Evolutionary conservation across 1,140 invertebrate genomes (phyloP).

Genomic region (Metopolophium dirhodum): DNA sequence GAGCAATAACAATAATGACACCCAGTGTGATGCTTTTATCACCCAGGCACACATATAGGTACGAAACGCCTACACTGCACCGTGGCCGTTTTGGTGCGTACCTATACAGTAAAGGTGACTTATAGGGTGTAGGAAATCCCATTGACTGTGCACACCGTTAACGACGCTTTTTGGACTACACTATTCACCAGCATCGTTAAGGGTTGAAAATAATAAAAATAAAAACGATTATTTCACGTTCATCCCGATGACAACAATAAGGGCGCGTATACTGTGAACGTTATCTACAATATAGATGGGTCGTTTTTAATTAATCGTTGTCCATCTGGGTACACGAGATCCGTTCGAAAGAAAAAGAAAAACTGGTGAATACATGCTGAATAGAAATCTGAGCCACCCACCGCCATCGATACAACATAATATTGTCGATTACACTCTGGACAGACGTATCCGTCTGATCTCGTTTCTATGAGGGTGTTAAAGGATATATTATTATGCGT

Average conservation of each 20-base stretch:
- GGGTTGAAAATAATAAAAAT: not conserved
- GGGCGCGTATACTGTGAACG: not conserved
- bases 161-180: not conserved
- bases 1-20: not conserved
- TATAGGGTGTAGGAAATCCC: not conserved
- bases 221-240: constrained; percentile 16
- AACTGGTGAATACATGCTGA: not conserved
- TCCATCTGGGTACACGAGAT: not conserved
- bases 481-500: not conserved
- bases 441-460: not conserved
- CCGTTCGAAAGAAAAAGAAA: not conserved
- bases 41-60: not conserved
- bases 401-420: not conserved
- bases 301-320: constrained; percentile 2
- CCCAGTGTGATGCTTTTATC: not conserved
- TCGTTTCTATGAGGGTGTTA: not conserved
- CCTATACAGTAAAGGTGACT: not conserved
- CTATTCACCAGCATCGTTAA: not conserved
- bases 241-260: not conserved
- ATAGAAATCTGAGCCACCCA: not conserved
- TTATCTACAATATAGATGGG: not conserved
- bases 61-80: not conserved
- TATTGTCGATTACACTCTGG: not conserved
- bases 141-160: not conserved
- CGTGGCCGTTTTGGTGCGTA: not conserved